Percentiles rank a stretch among this genome's conserved stretches.
phyloP scores from a whole-genome alignment of 2,797 vertebrate genomes.

The Ataeniobius toweri region DNA sequence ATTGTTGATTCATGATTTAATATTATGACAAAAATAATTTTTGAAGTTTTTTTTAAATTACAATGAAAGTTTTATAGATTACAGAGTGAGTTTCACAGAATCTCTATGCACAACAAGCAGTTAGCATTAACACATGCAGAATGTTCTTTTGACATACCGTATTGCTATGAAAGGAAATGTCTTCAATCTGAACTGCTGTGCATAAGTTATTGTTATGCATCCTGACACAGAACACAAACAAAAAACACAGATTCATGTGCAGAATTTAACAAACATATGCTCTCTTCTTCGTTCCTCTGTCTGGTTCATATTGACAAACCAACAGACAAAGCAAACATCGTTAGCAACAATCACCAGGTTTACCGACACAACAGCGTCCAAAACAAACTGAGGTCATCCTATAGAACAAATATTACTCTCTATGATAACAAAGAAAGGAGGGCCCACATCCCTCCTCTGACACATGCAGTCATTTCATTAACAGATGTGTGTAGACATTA shows the following conservation, averaged over 20 bases:
- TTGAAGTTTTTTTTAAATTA: neutral
- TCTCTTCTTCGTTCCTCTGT: conserved; percentile 17
- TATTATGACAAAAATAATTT: no score
- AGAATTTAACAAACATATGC: conserved; percentile 20
- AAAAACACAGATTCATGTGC: neutral
- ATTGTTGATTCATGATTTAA: neutral
- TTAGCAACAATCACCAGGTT: conserved; percentile 61
- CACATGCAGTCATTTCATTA: conserved; percentile 65
- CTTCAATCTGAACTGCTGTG: neutral
- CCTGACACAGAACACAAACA: neutral
- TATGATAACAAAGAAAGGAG: conserved; percentile 4
- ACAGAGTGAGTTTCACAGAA: neutral
- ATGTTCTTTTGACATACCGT: neutral
- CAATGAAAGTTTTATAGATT: neutral
- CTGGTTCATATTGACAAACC: conserved; percentile 26
- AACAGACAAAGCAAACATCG: conserved; percentile 26
- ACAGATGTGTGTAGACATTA: conserved; percentile 56
- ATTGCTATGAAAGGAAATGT: neutral
- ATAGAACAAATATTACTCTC: conserved; percentile 38
- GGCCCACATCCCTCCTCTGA: conserved; percentile 4
- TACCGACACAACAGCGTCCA: conserved; percentile 56
- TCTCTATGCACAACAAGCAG: neutral
- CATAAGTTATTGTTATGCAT: neutral
- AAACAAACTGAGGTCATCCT: conserved; percentile 64
- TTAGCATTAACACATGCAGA: neutral